A percentile compares a stretch with the other conserved stretches of the same genome.
Conservation (phyloP, 2,888 invertebrate genomes). For the Cephonodes hylas region DNA sequence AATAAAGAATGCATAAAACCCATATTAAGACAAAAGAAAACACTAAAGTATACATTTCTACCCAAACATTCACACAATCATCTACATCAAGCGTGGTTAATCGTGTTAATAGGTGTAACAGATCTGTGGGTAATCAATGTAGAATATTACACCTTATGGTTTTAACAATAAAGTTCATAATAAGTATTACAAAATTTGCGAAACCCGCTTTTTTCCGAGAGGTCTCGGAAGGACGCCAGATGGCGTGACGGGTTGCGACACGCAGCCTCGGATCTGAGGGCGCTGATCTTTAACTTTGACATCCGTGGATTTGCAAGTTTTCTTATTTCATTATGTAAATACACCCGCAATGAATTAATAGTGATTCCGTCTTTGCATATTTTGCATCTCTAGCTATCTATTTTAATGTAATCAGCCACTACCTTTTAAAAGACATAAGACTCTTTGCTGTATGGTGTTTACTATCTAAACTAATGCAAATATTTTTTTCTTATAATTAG, state of each 20-base stretch:
- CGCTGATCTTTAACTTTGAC: slow-evolving; percentile 9
- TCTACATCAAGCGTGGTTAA: slow-evolving; percentile 62
- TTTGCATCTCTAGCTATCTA: neutral
- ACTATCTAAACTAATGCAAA: no score
- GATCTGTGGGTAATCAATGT: slow-evolving; percentile 19
- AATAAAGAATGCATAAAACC: slow-evolving; percentile 11
- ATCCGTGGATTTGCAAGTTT: slow-evolving; percentile 15
- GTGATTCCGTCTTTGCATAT: neutral
- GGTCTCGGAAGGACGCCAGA: slow-evolving; percentile 57
- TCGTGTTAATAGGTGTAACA: slow-evolving; percentile 60
- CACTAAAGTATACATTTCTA: slow-evolving; percentile 15
- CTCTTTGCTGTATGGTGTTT: no score
- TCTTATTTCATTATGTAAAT: neutral
- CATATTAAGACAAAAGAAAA: slow-evolving; percentile 14
- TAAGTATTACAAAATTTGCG: slow-evolving; percentile 37
- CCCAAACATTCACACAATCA: slow-evolving; percentile 43
- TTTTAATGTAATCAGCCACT: neutral
- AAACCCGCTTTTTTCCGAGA: slow-evolving; percentile 50
- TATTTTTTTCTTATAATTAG: no score
- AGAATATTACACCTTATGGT: slow-evolving; percentile 31
- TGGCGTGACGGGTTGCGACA: slow-evolving; percentile 62
- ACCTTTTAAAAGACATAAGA: neutral
- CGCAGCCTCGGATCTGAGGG: slow-evolving; percentile 17
- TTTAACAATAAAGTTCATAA: slow-evolving; percentile 31
- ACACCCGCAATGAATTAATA: neutral